A percentile compares a stretch with the other conserved stretches of the same genome.
These are phyloP conservation scores for Xestia ashworthii DNA, from an alignment of 2,888 invertebrate species.

Conservation along the genomic window DNA sequence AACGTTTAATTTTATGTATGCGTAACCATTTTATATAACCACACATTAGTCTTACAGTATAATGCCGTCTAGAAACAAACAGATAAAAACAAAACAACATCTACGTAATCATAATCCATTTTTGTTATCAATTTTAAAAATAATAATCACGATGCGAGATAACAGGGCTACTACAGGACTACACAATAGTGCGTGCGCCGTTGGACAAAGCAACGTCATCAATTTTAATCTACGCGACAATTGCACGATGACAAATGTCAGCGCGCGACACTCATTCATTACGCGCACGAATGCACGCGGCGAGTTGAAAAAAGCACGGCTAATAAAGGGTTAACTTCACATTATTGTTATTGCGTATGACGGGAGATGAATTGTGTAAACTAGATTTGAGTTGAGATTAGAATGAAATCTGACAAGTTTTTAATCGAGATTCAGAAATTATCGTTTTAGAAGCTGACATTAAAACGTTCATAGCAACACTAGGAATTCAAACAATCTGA, in stretches of 20 bases:
- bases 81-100: constrained; percentile 34
- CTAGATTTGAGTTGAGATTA: constrained; percentile 48
- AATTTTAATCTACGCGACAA: constrained; percentile 90
- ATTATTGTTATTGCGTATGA: constrained; percentile 82
- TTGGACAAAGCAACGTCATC: constrained; percentile 89
- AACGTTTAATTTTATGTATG: constrained; percentile 17
- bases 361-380: constrained; percentile 75
- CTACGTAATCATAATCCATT: constrained; percentile 53
- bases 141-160: constrained; percentile 79
- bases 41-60: neutral
- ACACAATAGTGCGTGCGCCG: constrained; percentile 82
- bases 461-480: constrained; percentile 16
- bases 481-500: constrained; percentile 30
- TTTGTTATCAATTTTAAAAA: constrained; percentile 73
- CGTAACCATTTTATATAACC: constrained; percentile 17
- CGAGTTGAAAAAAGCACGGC: constrained; percentile 80
- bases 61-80: constrained; percentile 25
- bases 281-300: constrained; percentile 84
- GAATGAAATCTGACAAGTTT: constrained; percentile 39
- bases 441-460: neutral
- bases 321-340: constrained; percentile 89
- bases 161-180: constrained; percentile 77
- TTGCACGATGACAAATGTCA: constrained; percentile 91
- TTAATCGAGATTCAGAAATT: constrained; percentile 15
- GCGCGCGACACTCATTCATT: constrained; percentile 88